Conservation (phyloP, 2,113 vertebrate genomes). For the Todiramphus saurophagus region DNA sequence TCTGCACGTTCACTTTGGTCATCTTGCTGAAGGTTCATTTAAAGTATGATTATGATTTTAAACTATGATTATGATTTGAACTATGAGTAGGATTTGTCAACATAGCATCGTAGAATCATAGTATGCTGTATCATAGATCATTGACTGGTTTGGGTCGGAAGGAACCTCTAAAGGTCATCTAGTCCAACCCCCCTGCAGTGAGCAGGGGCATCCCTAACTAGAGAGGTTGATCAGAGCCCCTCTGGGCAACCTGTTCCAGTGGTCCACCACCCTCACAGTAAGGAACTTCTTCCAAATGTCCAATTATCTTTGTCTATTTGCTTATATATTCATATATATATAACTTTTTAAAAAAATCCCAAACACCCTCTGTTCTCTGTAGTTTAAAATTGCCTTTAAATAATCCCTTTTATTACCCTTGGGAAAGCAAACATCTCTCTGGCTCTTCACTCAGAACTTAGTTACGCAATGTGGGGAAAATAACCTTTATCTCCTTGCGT, state of each 20-base stretch:
- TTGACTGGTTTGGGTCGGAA: no score
- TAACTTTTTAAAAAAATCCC: neutral
- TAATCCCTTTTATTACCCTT: neutral
- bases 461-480: neutral
- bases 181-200: no score
- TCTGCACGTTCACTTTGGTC: neutral
- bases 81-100: neutral
- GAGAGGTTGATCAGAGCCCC: no score
- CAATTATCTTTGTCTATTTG: neutral
- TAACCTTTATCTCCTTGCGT: neutral
- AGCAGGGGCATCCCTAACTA: no score
- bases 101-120: no score
- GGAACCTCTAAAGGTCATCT: no score
- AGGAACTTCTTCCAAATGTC: no score
- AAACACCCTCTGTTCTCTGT: neutral
- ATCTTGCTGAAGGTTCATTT: neutral
- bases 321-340: neutral
- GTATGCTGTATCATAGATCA: neutral
- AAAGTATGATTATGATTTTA: neutral
- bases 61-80: no score
- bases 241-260: no score
- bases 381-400: neutral
- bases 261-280: no score
- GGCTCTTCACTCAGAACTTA: neutral
- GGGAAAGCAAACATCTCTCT: neutral